A percentile compares a stretch with the other conserved stretches of the same genome.
Conservation (phyloP, 2,888 invertebrate species). For the Pseudococcus longispinus region DNA sequence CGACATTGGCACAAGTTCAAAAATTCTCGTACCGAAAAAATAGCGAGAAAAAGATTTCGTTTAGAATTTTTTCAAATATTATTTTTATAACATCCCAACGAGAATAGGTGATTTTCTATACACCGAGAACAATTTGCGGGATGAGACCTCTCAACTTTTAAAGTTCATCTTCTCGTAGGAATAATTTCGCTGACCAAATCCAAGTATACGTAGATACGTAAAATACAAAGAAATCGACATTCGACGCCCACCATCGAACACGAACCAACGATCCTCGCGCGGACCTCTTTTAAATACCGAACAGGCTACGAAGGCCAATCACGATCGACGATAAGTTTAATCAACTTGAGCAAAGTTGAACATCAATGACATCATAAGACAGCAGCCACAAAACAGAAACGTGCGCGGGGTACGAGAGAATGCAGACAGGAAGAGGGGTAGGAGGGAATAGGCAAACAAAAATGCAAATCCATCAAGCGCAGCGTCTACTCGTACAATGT, state of each 20-base stretch:
- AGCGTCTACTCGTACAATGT: neutral
- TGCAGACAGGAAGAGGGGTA: neutral
- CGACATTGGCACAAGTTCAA: slow-evolving; percentile 7
- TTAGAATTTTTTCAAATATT: neutral
- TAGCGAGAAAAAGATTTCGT: neutral
- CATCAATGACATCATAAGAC: slow-evolving; percentile 32
- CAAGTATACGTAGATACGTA: neutral
- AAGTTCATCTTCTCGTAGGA: neutral
- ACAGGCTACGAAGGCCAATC: slow-evolving; percentile 35
- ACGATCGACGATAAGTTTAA: slow-evolving; percentile 45
- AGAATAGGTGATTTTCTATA: neutral
- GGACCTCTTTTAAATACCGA: slow-evolving; percentile 29
- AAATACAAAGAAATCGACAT: neutral
- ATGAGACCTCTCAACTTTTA: neutral
- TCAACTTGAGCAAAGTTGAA: slow-evolving; percentile 29
- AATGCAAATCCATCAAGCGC: neutral
- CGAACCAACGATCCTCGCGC: slow-evolving; percentile 18
- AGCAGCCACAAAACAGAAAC: neutral
- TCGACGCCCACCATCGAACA: slow-evolving; percentile 13
- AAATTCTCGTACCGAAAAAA: neutral
- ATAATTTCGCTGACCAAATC: neutral
- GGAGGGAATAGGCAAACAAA: neutral
- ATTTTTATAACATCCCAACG: neutral
- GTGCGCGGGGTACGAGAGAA: neutral
- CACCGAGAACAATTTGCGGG: neutral